These are phyloP conservation scores for Oeneis ivallda DNA, from an alignment of 2,888 invertebrate species.

Conservation along the genomic window DNA sequence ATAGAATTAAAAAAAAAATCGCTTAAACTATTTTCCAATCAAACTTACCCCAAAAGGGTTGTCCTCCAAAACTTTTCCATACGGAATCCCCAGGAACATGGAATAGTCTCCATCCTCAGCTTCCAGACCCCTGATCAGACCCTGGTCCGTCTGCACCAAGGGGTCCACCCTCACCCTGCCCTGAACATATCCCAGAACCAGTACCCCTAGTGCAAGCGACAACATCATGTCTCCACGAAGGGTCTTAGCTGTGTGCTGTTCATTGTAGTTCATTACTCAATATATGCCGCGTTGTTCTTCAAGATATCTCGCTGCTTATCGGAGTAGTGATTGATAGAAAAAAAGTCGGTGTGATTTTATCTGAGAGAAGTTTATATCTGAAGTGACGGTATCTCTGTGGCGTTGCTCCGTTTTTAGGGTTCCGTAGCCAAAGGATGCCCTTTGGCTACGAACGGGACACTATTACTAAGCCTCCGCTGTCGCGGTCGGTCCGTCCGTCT, in stretches of 20 bases:
- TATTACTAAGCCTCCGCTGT: too few species aligned
- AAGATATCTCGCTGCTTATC: slow-evolving; percentile 3
- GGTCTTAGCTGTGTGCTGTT: not conserved
- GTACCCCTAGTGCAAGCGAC: slow-evolving; percentile 4
- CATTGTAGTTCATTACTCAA: not conserved
- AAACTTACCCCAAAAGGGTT: slow-evolving; percentile 60
- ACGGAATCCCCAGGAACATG: slow-evolving; percentile 63
- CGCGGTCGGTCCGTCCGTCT: too few species aligned
- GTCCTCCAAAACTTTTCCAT: slow-evolving; percentile 49
- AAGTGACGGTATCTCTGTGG: too few species aligned
- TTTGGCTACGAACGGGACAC: too few species aligned
- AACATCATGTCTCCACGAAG: slow-evolving; percentile 29
- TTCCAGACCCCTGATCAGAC: slow-evolving; percentile 53
- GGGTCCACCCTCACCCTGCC: slow-evolving; percentile 47
- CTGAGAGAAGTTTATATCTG: not conserved
- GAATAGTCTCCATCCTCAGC: slow-evolving; percentile 54
- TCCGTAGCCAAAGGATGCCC: too few species aligned
- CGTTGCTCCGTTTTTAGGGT: too few species aligned
- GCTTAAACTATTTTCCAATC: not conserved
- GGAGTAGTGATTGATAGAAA: not conserved
- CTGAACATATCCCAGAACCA: slow-evolving; percentile 12
- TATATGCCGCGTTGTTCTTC: not conserved
- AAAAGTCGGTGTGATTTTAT: not conserved
- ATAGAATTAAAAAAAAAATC: too few species aligned
- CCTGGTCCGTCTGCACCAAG: slow-evolving; percentile 53